Evolutionary conservation across 92 coral and sea anemone genomes (phyloP).

Genomic region (Zoanthus solanderi): DNA sequence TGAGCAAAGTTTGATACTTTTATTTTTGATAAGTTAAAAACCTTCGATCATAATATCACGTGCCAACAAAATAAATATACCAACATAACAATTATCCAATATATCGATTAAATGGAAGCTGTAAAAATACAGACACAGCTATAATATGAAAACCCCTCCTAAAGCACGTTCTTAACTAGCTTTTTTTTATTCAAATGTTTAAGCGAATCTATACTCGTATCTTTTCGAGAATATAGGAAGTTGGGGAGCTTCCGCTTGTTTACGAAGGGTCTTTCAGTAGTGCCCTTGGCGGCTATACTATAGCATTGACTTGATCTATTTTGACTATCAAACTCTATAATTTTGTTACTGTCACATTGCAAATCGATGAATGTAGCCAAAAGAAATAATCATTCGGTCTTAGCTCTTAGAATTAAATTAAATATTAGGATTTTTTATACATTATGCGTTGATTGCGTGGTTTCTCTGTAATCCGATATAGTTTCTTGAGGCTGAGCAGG

Average conservation of each 20-base stretch:
- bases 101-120: no score
- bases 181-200: neutral
- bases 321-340: no score
- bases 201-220: neutral
- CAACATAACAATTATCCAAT: no score
- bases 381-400: neutral
- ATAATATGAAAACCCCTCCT: neutral
- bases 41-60: no score
- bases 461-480: neutral
- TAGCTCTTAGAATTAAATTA: neutral
- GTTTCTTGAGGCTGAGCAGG: neutral
- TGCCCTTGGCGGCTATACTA: neutral
- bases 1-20: no score
- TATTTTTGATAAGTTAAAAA: no score
- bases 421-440: neutral
- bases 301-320: neutral
- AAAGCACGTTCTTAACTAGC: neutral
- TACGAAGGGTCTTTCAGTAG: neutral
- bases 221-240: neutral
- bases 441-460: conserved; percentile 1
- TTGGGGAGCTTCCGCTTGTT: conserved; percentile 15
- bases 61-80: no score
- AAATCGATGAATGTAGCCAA: neutral
- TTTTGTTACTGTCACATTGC: no score
- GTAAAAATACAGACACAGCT: no score